Percentiles rank a stretch among this genome's conserved stretches.
These are phyloP conservation scores for Rhagonycha lutea DNA, from an alignment of 2,888 invertebrate species.

Conservation along the genomic window DNA sequence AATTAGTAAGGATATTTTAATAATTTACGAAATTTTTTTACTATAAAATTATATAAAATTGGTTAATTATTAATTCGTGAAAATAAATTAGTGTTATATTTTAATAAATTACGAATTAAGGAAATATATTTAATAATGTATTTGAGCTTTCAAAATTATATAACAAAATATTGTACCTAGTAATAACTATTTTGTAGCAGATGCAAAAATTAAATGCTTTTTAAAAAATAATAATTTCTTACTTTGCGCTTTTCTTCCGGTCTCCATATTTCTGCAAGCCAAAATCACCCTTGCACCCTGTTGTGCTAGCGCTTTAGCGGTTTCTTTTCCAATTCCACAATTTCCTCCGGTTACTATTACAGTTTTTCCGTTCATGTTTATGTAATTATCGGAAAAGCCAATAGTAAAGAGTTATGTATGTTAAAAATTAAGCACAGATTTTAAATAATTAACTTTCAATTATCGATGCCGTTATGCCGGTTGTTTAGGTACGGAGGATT, in stretches of 20 bases:
- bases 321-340: constrained; percentile 41
- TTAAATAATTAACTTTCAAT: background rate
- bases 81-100: too few species aligned
- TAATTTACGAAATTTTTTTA: too few species aligned
- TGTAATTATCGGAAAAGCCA: constrained; percentile 42
- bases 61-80: too few species aligned
- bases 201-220: background rate
- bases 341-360: background rate
- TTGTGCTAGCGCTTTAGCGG: constrained; percentile 52
- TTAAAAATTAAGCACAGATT: constrained; percentile 2
- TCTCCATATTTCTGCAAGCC: constrained; percentile 69
- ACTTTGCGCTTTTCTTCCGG: constrained; percentile 68
- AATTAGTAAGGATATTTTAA: too few species aligned
- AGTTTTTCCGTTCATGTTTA: background rate
- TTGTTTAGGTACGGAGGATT: background rate
- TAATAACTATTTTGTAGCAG: background rate
- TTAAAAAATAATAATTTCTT: background rate
- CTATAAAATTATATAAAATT: too few species aligned
- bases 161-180: too few species aligned
- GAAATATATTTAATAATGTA: too few species aligned
- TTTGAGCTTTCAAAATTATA: too few species aligned
- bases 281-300: constrained; percentile 60
- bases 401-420: constrained; percentile 48
- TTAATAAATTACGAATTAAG: too few species aligned
- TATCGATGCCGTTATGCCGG: background rate